These are phyloP conservation scores for Caracal caracal DNA, from an alignment of 2,113 vertebrate genomes.

Conservation along the genomic window DNA sequence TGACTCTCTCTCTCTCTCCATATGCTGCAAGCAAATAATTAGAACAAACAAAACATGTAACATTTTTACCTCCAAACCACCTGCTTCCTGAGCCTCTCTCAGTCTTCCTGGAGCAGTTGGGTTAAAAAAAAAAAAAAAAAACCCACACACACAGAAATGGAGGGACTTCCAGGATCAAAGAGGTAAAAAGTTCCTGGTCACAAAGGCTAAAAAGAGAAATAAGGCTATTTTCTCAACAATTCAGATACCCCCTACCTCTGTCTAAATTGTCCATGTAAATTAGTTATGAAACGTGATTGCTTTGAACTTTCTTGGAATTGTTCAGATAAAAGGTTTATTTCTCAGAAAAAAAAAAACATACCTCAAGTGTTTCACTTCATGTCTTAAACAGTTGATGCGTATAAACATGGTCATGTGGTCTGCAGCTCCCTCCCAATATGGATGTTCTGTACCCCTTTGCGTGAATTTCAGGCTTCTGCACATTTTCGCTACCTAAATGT, in stretches of 20 bases:
- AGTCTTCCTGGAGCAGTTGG: not conserved
- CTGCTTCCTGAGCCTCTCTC: conserved; percentile 44
- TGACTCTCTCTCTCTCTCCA: conserved; percentile 62
- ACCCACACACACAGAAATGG: not conserved
- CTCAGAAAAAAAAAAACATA: not conserved
- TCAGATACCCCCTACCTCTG: not conserved
- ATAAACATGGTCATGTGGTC: not conserved
- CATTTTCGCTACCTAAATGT: not conserved
- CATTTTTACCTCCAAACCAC: conserved; percentile 55
- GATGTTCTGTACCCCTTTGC: not conserved
- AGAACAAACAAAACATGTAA: conserved; percentile 64
- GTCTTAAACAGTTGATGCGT: not conserved
- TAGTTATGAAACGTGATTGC: not conserved
- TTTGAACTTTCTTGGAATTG: not conserved
- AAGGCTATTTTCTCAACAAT: not conserved
- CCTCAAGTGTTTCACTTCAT: not conserved
- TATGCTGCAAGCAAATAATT: conserved; percentile 65
- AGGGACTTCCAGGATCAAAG: conserved; percentile 28
- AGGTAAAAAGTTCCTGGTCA: not conserved
- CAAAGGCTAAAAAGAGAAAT: conserved; percentile 14
- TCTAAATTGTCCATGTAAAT: conserved; percentile 5
- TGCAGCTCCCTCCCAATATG: not conserved
- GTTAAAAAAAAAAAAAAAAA: not conserved
- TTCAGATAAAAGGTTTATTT: not conserved
- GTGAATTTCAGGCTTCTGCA: not conserved